Evolutionary conservation across 2,113 vertebrate genomes (phyloP).

Genomic region (Rhombomys opimus): DNA sequence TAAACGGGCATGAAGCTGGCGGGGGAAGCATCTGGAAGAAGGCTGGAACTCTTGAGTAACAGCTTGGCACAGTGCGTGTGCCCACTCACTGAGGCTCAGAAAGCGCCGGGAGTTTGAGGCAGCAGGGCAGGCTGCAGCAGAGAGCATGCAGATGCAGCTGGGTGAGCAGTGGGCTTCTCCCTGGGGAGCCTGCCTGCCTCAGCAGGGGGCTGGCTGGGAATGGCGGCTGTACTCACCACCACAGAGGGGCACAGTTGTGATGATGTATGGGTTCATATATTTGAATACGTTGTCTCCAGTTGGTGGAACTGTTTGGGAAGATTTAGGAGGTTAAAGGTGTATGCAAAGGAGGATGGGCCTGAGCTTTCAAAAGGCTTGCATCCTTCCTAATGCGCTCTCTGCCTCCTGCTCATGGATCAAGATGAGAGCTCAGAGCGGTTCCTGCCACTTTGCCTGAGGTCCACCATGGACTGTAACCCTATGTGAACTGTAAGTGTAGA

Average conservation of each 20-base stretch:
- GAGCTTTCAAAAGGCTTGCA: neutral
- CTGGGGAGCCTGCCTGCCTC: neutral
- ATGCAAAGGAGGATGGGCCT: neutral
- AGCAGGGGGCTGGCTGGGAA: constrained; percentile 45
- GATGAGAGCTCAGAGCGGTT: neutral
- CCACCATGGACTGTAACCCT: neutral
- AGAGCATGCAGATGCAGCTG: neutral
- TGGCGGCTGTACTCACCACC: constrained; percentile 89
- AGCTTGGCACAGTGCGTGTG: neutral
- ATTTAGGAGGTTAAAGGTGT: neutral
- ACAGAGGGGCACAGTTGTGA: constrained; percentile 82
- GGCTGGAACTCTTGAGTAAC: neutral
- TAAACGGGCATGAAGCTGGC: neutral
- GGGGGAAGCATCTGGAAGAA: neutral
- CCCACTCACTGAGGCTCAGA: neutral
- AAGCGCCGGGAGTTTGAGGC: neutral
- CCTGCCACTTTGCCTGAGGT: neutral
- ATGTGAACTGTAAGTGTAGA: neutral
- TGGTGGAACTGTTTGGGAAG: neutral
- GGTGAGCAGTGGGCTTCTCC: neutral
- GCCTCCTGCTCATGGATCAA: neutral
- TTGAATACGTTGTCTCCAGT: neutral
- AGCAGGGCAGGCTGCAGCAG: neutral
- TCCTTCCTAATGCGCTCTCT: neutral
- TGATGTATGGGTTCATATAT: neutral